These are phyloP conservation scores for Coelinius sp. DNA, from an alignment of 2,888 invertebrate species.

Conservation along the genomic window DNA sequence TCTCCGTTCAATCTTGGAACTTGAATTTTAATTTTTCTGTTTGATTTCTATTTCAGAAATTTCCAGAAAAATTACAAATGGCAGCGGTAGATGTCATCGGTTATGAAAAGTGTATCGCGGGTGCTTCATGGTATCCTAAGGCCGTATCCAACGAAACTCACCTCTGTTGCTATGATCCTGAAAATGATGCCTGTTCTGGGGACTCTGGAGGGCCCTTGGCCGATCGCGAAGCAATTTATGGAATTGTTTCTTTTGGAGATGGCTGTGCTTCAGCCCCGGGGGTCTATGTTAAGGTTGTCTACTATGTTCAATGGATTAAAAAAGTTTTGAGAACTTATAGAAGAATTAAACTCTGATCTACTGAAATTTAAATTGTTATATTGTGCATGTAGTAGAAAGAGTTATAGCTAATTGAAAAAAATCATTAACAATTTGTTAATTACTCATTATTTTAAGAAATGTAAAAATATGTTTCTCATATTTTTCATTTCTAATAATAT, in stretches of 20 bases:
- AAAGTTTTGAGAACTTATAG: not conserved
- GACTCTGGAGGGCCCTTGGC: conserved; percentile 59
- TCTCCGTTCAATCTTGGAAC: too few relatives aligned
- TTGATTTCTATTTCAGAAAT: not conserved
- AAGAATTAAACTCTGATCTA: conserved; percentile 44
- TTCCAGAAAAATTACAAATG: not conserved
- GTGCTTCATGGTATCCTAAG: conserved; percentile 37
- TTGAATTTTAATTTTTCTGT: not conserved
- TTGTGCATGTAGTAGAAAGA: too few relatives aligned
- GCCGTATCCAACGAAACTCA: conserved; percentile 45
- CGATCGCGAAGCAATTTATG: conserved; percentile 48
- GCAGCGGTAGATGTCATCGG: conserved; percentile 37
- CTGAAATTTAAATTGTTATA: too few relatives aligned
- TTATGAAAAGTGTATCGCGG: conserved; percentile 43
- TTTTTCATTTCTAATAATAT: too few relatives aligned
- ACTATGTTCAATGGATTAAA: conserved; percentile 54
- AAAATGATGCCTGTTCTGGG: conserved; percentile 54
- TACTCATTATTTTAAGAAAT: too few relatives aligned
- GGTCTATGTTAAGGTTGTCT: conserved; percentile 51
- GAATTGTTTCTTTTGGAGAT: conserved; percentile 56
- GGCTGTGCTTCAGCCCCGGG: conserved; percentile 52
- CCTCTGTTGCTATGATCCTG: conserved; percentile 53
- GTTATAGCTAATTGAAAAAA: too few relatives aligned
- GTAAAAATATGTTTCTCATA: too few relatives aligned
- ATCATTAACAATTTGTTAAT: too few relatives aligned